A percentile compares a stretch with the other conserved stretches of the same genome.
phyloP scores from a whole-genome alignment of 1,140 invertebrate genomes.

The Aphaenogaster ashmeadi region DNA sequence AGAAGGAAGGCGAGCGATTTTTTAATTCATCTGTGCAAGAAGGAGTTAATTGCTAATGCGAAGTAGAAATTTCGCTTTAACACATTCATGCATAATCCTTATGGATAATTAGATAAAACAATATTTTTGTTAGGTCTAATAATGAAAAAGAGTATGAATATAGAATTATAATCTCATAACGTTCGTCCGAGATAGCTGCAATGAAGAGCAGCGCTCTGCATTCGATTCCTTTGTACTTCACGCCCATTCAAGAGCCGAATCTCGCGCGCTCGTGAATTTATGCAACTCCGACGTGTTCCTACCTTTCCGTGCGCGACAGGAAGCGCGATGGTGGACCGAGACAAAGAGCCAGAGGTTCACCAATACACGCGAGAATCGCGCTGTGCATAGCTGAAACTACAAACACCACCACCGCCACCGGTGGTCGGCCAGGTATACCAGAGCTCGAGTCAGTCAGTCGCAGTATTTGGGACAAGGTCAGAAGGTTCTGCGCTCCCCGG shows the following conservation, averaged over 20 bases:
- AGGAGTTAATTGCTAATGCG: background rate
- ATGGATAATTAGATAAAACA: background rate
- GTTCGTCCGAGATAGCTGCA: background rate
- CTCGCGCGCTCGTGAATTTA: constrained; percentile 5
- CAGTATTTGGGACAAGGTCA: constrained; percentile 88
- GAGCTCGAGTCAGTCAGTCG: constrained; percentile 72
- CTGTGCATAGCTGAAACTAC: background rate
- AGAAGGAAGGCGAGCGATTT: background rate
- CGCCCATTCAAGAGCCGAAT: constrained; percentile 14
- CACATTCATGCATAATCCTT: background rate
- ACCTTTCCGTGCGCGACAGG: constrained; percentile 60
- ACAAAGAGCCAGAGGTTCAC: constrained; percentile 69
- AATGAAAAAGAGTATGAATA: background rate
- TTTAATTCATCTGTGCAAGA: constrained; percentile 2
- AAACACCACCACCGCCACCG: constrained; percentile 19
- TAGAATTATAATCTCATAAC: background rate
- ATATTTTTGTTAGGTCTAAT: background rate
- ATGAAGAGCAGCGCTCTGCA: background rate
- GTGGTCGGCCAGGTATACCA: constrained; percentile 66
- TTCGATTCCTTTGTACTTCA: background rate
- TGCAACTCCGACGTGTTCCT: constrained; percentile 31
- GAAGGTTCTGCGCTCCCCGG: constrained; percentile 80
- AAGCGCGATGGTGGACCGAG: constrained; percentile 65
- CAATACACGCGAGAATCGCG: constrained; percentile 26
- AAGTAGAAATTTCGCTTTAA: background rate